These are phyloP conservation scores for Aradophagus sp. DNA, from an alignment of 1,140 invertebrate species.

Conservation along the genomic window DNA sequence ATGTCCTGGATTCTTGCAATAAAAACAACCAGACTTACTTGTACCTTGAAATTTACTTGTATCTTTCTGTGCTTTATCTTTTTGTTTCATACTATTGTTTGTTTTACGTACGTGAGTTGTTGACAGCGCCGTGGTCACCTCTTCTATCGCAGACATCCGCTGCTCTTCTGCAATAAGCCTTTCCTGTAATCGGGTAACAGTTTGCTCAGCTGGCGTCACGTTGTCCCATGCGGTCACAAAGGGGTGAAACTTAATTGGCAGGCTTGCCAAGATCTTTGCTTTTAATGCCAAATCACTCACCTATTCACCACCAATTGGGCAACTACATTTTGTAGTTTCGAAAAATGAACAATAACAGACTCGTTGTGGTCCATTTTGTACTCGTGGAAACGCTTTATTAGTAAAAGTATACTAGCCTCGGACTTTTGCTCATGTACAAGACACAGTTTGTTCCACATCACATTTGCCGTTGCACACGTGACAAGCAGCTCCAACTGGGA, in stretches of 20 bases:
- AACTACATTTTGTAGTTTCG: conserved; percentile 6
- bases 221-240: conserved; percentile 43
- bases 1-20: not conserved
- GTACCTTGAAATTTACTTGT: not conserved
- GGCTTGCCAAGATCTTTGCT: conserved; percentile 23
- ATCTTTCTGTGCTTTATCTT: not conserved
- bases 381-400: conserved; percentile 4
- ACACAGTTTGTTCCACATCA: conserved; percentile 1
- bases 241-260: conserved; percentile 25
- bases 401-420: not conserved
- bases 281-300: not conserved
- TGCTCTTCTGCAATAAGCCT: conserved; percentile 33
- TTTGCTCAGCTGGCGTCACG: conserved; percentile 17
- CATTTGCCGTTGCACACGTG: no score
- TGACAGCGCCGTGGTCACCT: conserved; percentile 10
- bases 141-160: conserved; percentile 15
- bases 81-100: not conserved
- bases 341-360: not conserved
- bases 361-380: conserved; percentile 4
- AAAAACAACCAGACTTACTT: not conserved
- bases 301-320: conserved; percentile 5
- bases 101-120: no score
- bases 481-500: no score
- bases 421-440: not conserved
- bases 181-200: conserved; percentile 18